Conservation (phyloP, 2,888 invertebrate species). For the Chymomyza fuscimana region DNA sequence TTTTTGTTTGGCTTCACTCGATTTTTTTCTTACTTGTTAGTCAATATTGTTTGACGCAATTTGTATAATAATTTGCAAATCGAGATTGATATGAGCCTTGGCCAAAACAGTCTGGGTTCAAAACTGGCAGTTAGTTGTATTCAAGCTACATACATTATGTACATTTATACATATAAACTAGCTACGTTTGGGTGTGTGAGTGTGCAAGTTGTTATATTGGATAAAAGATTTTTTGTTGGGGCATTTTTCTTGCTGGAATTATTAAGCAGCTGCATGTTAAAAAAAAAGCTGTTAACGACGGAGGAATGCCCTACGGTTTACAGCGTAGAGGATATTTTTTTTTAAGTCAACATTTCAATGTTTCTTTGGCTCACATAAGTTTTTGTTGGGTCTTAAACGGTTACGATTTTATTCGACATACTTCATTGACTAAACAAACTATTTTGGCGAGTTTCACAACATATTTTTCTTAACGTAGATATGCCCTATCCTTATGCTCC, state of each 20-base stretch:
- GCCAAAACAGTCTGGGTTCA: background rate
- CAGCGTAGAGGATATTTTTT: too few relatives aligned
- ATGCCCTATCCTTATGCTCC: too few relatives aligned
- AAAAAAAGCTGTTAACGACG: background rate
- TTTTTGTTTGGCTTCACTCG: background rate
- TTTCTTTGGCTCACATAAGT: too few relatives aligned
- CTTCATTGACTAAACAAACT: too few relatives aligned
- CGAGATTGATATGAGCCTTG: conserved; percentile 1
- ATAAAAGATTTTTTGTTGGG: conserved; percentile 25
- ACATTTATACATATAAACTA: conserved; percentile 68
- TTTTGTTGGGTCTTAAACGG: too few relatives aligned
- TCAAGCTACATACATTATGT: conserved; percentile 70
- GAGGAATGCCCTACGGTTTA: too few relatives aligned
- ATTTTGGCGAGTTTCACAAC: too few relatives aligned
- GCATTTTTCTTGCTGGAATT: conserved; percentile 47
- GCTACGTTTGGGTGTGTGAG: background rate
- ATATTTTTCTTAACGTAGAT: too few relatives aligned
- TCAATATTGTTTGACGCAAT: background rate
- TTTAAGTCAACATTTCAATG: too few relatives aligned
- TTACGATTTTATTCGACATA: too few relatives aligned
- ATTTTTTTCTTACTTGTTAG: conserved; percentile 1
- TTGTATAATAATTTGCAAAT: conserved; percentile 7
- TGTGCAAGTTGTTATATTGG: conserved; percentile 60
- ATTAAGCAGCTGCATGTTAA: conserved; percentile 37
- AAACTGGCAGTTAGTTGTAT: conserved; percentile 62